These are phyloP conservation scores for Apogon talboti DNA, from an alignment of 2,797 vertebrate genomes.

Conservation along the genomic window DNA sequence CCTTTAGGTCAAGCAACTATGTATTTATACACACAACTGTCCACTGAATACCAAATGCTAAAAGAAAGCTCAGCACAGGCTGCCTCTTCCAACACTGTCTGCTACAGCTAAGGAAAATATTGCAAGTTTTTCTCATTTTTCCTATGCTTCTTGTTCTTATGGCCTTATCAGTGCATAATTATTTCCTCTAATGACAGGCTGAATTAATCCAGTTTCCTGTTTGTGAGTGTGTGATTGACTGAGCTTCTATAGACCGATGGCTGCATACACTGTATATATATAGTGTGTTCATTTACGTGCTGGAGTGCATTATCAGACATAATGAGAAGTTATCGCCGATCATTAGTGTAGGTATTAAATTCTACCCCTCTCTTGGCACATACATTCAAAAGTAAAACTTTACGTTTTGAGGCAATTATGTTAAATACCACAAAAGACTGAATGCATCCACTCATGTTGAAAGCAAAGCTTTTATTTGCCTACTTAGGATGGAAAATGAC, in stretches of 20 bases:
- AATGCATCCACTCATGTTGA: slow-evolving; percentile 14
- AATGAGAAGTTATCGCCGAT: slow-evolving; percentile 28
- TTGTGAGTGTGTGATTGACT: not conserved
- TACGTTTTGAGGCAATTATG: slow-evolving; percentile 10
- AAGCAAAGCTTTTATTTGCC: slow-evolving; percentile 28
- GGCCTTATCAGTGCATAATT: no score
- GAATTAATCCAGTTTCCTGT: no score
- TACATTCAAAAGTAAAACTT: not conserved
- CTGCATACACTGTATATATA: not conserved
- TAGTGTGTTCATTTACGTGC: not conserved
- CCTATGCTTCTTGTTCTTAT: no score
- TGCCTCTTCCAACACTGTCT: no score
- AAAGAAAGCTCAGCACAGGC: no score
- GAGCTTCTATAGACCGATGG: not conserved
- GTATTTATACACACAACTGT: no score
- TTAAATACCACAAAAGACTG: slow-evolving; percentile 24
- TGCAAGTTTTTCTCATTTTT: no score
- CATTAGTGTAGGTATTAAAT: slow-evolving; percentile 4
- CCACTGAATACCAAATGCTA: no score
- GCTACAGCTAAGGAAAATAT: no score
- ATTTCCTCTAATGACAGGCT: no score
- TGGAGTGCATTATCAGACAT: slow-evolving; percentile 15
- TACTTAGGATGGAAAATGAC: slow-evolving; percentile 26
- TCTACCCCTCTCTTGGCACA: not conserved
- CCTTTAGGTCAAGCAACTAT: no score